These are phyloP conservation scores for Dasysyrphus albostriatus DNA, from an alignment of 2,888 invertebrate species.

Conservation along the genomic window DNA sequence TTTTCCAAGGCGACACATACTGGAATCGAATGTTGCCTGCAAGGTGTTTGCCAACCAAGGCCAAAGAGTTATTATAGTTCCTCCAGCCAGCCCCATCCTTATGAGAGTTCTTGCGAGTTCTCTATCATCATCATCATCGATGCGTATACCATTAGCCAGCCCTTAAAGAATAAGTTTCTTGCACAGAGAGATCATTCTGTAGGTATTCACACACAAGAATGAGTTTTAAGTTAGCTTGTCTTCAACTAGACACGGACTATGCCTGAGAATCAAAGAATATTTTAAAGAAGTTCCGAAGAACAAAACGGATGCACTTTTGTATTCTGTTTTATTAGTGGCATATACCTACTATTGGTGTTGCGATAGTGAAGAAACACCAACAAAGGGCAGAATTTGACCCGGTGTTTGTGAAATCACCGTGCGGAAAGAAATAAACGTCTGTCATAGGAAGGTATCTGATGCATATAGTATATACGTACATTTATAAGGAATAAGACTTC, in stretches of 20 bases:
- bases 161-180: not conserved
- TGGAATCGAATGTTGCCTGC: slow-evolving; percentile 21
- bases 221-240: not conserved
- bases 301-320: slow-evolving; percentile 61
- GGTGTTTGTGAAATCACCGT: slow-evolving; percentile 43
- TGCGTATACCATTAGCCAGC: slow-evolving; percentile 54
- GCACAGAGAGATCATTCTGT: not conserved
- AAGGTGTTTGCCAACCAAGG: slow-evolving; percentile 41
- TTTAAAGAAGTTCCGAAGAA: slow-evolving; percentile 19
- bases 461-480: not conserved
- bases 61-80: slow-evolving; percentile 25
- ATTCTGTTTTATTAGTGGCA: slow-evolving; percentile 27
- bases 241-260: slow-evolving; percentile 16
- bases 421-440: slow-evolving; percentile 52
- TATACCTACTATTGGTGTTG: not conserved
- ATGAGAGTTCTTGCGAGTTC: not conserved
- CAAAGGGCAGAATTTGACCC: slow-evolving; percentile 29
- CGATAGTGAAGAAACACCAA: slow-evolving; percentile 24
- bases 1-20: slow-evolving; percentile 32
- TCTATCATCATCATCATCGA: slow-evolving; percentile 50
- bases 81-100: not conserved
- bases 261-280: slow-evolving; percentile 42
- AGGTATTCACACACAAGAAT: slow-evolving; percentile 44
- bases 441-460: not conserved
- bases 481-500: not conserved